Conservation (phyloP, 2,888 invertebrate species). For the Pachycephus smyrnensis region DNA sequence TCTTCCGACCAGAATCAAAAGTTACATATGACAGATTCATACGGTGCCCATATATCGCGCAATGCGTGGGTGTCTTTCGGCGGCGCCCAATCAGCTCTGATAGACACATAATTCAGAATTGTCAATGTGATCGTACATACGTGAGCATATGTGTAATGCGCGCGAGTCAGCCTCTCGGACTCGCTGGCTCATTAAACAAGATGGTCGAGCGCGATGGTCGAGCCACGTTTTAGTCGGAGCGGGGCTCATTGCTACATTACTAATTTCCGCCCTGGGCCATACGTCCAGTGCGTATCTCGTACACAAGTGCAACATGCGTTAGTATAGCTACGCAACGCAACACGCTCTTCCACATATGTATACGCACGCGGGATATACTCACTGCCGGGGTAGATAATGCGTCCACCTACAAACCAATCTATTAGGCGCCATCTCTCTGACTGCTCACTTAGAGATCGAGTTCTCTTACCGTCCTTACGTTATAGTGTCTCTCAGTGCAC, state of each 20-base stretch:
- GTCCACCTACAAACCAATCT: conserved; percentile 68
- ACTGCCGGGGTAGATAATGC: conserved; percentile 55
- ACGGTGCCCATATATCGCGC: neutral
- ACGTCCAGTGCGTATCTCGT: conserved; percentile 26
- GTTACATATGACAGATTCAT: neutral
- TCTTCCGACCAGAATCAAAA: neutral
- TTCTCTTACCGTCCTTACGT: conserved; percentile 35
- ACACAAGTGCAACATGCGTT: conserved; percentile 17
- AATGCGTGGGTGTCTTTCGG: conserved; percentile 44
- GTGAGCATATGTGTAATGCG: neutral
- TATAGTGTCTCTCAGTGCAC: conserved; percentile 27
- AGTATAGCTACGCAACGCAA: conserved; percentile 18
- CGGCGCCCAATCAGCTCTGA: conserved; percentile 44
- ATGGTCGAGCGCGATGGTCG: conserved; percentile 28
- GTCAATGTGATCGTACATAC: neutral
- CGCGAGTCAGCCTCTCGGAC: conserved; percentile 14
- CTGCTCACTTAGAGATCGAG: conserved; percentile 63
- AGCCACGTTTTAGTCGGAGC: conserved; percentile 49
- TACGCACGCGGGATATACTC: conserved; percentile 22
- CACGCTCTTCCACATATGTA: conserved; percentile 29
- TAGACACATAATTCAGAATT: conserved; percentile 42
- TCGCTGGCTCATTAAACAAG: conserved; percentile 35
- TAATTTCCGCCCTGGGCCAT: conserved; percentile 60
- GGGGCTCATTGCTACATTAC: conserved; percentile 62
- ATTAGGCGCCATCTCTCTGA: conserved; percentile 67